A percentile compares a stretch with the other conserved stretches of the same genome.
phyloP scores from a whole-genome alignment of 2,797 vertebrate genomes.

The Cuculus canorus region DNA sequence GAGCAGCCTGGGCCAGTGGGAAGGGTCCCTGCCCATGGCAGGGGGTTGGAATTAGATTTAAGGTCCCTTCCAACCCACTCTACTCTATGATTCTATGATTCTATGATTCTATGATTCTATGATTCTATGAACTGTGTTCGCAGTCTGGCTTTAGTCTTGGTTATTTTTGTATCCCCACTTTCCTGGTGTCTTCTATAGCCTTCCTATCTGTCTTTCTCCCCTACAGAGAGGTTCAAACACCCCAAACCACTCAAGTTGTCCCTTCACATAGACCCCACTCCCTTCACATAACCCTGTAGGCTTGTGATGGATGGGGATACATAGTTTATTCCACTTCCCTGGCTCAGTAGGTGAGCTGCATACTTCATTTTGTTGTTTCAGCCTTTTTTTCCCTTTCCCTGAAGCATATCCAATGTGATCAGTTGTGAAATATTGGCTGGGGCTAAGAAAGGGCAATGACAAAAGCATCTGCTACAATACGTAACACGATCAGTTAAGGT shows the following conservation, averaged over 20 bases:
- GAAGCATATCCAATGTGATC: not conserved
- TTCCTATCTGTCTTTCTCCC: not conserved
- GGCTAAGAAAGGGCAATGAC: not conserved
- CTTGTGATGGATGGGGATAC: not conserved
- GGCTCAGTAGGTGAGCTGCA: not conserved
- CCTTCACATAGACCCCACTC: accelerated
- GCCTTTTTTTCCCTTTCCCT: not conserved
- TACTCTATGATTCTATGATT: no score
- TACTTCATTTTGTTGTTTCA: not conserved
- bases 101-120: no score
- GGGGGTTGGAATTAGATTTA: no score
- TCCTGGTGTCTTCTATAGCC: not conserved
- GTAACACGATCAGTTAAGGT: not conserved
- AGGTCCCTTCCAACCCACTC: no score
- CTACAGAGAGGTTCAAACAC: not conserved
- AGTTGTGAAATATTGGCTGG: not conserved
- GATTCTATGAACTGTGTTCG: not conserved
- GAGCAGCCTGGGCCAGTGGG: no score
- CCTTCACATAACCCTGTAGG: not conserved
- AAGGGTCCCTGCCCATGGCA: no score
- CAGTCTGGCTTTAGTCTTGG: not conserved
- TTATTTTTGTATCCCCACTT: not conserved
- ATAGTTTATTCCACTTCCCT: not conserved
- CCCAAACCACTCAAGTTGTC: accelerated
- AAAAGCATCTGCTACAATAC: not conserved